A percentile compares a stretch with the other conserved stretches of the same genome.
Conservation (phyloP, 2,888 invertebrate genomes). For the Platerodrilus igneus region DNA sequence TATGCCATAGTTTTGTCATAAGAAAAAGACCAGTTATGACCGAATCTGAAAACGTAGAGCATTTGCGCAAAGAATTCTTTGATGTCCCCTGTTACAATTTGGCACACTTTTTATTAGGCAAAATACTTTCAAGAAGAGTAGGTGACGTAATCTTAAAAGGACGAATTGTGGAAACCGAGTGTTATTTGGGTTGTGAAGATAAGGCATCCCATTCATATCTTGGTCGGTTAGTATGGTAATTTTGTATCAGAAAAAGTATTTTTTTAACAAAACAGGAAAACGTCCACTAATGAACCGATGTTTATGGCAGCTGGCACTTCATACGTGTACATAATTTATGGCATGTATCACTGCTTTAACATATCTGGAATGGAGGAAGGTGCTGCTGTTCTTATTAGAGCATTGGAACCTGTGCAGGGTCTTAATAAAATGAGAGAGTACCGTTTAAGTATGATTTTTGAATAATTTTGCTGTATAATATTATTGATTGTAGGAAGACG, state of each 20-base stretch:
- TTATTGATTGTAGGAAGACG: background rate
- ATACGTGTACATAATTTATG: conserved; percentile 68
- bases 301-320: conserved; percentile 66
- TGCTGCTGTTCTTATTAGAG: conserved; percentile 62
- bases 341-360: conserved; percentile 70
- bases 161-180: conserved; percentile 68
- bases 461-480: background rate
- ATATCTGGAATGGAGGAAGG: conserved; percentile 63
- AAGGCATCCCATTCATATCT: conserved; percentile 61
- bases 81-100: conserved; percentile 49
- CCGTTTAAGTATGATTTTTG: conserved; percentile 35
- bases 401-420: conserved; percentile 60
- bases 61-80: conserved; percentile 44
- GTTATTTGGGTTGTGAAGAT: conserved; percentile 63
- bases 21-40: too few relatives aligned
- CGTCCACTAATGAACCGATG: conserved; percentile 63
- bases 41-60: too few relatives aligned
- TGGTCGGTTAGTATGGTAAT: conserved; percentile 35
- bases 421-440: conserved; percentile 52
- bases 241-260: background rate
- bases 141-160: conserved; percentile 54
- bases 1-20: too few relatives aligned
- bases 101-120: conserved; percentile 58
- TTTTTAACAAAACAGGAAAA: conserved; percentile 48
- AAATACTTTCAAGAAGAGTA: conserved; percentile 55